Evolutionary conservation across 1,140 invertebrate species (phyloP).

Genomic region (Potamilus streckersoni): DNA sequence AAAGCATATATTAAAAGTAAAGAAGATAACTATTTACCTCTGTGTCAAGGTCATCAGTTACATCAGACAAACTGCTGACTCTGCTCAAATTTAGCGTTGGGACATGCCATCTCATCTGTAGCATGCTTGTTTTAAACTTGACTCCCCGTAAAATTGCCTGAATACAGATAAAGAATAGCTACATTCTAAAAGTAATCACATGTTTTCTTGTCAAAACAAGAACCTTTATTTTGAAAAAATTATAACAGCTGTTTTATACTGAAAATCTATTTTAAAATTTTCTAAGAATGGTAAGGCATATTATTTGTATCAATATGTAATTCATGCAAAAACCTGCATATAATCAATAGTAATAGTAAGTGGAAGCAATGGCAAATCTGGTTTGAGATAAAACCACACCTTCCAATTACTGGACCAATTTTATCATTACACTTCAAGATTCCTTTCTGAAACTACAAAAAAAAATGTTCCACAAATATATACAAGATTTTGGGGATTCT

Average conservation of each 20-base stretch:
- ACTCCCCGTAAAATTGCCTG: slow-evolving; percentile 65
- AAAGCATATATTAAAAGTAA: not conserved
- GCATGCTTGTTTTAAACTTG: slow-evolving; percentile 66
- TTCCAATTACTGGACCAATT: too few species aligned
- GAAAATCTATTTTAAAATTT: not conserved
- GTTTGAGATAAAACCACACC: too few species aligned
- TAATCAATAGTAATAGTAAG: too few species aligned
- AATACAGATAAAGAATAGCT: slow-evolving; percentile 12
- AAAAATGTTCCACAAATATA: too few species aligned
- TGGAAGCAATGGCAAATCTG: too few species aligned
- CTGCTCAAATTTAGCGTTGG: slow-evolving; percentile 44
- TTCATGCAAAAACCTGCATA: too few species aligned
- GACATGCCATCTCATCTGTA: slow-evolving; percentile 67
- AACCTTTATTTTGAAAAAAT: not conserved
- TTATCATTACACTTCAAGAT: too few species aligned
- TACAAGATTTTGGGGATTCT: too few species aligned
- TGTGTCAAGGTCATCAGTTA: slow-evolving; percentile 43
- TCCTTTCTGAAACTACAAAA: too few species aligned
- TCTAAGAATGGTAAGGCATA: too few species aligned
- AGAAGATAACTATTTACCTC: slow-evolving; percentile 30
- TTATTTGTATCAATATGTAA: not conserved
- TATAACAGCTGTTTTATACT: not conserved
- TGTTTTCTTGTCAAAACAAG: not conserved
- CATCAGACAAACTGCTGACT: slow-evolving; percentile 29
- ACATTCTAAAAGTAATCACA: not conserved